Conservation (phyloP, 2,888 invertebrate genomes). For the Microctonus brassicae region DNA sequence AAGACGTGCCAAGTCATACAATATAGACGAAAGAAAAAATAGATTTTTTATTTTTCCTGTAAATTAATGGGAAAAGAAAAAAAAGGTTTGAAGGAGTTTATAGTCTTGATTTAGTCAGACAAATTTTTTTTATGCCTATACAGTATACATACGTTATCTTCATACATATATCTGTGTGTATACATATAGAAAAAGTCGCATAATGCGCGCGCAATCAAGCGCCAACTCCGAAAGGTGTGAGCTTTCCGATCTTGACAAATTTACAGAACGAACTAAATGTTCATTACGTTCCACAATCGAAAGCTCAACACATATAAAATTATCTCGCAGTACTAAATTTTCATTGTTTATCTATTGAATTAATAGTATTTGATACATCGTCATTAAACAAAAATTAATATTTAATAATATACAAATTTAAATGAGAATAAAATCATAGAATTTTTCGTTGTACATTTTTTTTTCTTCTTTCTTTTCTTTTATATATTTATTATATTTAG, state of each 20-base stretch:
- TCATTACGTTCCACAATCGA: slow-evolving; percentile 16
- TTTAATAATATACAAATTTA: not conserved
- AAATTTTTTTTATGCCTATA: too few relatives aligned
- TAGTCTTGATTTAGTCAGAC: not conserved
- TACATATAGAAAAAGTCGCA: not conserved
- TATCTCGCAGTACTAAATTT: not conserved
- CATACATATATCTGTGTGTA: too few relatives aligned
- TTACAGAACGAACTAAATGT: slow-evolving; percentile 23
- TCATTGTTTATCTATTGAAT: not conserved
- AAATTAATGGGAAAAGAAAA: not conserved
- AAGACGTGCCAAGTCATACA: slow-evolving; percentile 15
- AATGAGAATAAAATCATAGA: not conserved
- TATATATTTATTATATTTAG: too few relatives aligned
- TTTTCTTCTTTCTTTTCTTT: not conserved
- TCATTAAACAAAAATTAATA: slow-evolving; percentile 4
- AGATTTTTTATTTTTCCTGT: not conserved
- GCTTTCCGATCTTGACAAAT: slow-evolving; percentile 4
- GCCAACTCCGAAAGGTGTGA: slow-evolving; percentile 31
- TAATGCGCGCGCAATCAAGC: slow-evolving; percentile 33
- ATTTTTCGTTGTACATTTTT: not conserved
- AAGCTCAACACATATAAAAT: not conserved
- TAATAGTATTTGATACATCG: not conserved
- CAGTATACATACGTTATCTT: too few relatives aligned
- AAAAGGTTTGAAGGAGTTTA: not conserved
- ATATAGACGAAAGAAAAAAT: slow-evolving; percentile 8